Conservation (phyloP, 2,888 invertebrate genomes). For the Ophioninae sp. region DNA sequence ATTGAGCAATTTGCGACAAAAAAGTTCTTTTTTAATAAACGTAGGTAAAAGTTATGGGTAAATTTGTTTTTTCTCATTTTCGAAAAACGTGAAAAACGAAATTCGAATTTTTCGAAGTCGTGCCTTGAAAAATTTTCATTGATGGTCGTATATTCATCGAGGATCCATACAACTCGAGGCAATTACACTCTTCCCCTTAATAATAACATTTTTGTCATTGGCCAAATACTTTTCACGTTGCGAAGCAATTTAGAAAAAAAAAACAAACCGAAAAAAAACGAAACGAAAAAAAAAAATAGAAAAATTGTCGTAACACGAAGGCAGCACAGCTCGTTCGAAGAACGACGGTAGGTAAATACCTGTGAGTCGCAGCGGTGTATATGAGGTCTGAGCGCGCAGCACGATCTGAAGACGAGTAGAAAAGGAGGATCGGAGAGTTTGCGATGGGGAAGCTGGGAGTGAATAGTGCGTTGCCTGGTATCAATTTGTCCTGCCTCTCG, state of each 20-base stretch:
- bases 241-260: not conserved
- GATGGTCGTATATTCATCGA: too few relatives aligned
- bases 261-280: too few relatives aligned
- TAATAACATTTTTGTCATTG: not conserved
- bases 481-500: slow-evolving; percentile 76
- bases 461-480: slow-evolving; percentile 77
- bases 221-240: not conserved
- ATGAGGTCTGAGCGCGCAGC: slow-evolving; percentile 10
- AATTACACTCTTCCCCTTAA: too few relatives aligned
- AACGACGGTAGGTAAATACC: slow-evolving; percentile 29
- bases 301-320: slow-evolving; percentile 11
- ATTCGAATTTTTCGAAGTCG: too few relatives aligned
- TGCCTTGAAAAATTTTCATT: too few relatives aligned
- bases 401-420: slow-evolving; percentile 32
- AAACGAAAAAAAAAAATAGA: too few relatives aligned
- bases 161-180: too few relatives aligned
- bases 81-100: too few relatives aligned
- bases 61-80: too few relatives aligned
- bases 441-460: slow-evolving; percentile 70
- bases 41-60: too few relatives aligned
- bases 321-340: not conserved
- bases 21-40: too few relatives aligned
- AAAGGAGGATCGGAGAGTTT: slow-evolving; percentile 30
- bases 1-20: too few relatives aligned
- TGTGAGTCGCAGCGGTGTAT: not conserved